A percentile compares a stretch with the other conserved stretches of the same genome.
phyloP scores from a whole-genome alignment of 2,797 vertebrate species.

The Pangasius djambal region DNA sequence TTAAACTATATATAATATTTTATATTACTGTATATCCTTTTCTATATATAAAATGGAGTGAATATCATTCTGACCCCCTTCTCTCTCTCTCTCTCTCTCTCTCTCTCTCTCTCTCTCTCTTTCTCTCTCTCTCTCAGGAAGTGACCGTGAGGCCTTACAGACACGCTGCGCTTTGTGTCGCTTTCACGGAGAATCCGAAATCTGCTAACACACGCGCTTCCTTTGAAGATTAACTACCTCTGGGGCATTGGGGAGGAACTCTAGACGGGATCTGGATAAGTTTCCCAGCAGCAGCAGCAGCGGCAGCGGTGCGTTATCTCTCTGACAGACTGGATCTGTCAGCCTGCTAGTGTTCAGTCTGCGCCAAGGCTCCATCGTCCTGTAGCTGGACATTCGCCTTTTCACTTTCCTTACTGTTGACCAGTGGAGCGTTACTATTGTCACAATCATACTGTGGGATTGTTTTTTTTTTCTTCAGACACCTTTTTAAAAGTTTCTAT shows the following conservation, averaged over 20 bases:
- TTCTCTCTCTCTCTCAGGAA: slow-evolving; percentile 81
- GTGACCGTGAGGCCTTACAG: slow-evolving; percentile 98
- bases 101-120: slow-evolving; percentile 59
- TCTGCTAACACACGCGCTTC: slow-evolving; percentile 86
- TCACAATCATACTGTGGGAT: slow-evolving; percentile 46
- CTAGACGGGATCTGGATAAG: slow-evolving; percentile 75
- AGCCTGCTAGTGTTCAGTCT: slow-evolving; percentile 67
- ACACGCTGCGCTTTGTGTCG: slow-evolving; percentile 85
- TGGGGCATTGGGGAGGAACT: slow-evolving; percentile 78
- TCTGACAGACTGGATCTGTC: slow-evolving; percentile 94
- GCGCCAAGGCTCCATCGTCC: slow-evolving; percentile 69
- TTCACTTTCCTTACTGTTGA: slow-evolving; percentile 82
- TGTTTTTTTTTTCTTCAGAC: slow-evolving; percentile 59
- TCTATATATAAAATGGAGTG: not conserved
- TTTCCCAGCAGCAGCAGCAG: slow-evolving; percentile 63
- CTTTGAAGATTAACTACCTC: slow-evolving; percentile 93
- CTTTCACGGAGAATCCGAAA: slow-evolving; percentile 72
- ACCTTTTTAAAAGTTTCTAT: slow-evolving; percentile 70
- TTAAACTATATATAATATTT: not conserved
- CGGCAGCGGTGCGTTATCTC: slow-evolving; percentile 33
- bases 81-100: slow-evolving; percentile 46
- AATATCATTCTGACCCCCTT: slow-evolving; percentile 32
- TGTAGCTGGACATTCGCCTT: slow-evolving; percentile 59
- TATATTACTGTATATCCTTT: not conserved
- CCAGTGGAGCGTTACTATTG: slow-evolving; percentile 66